These are phyloP conservation scores for Mythimna vitellina DNA, from an alignment of 2,888 invertebrate genomes.

Conservation along the genomic window DNA sequence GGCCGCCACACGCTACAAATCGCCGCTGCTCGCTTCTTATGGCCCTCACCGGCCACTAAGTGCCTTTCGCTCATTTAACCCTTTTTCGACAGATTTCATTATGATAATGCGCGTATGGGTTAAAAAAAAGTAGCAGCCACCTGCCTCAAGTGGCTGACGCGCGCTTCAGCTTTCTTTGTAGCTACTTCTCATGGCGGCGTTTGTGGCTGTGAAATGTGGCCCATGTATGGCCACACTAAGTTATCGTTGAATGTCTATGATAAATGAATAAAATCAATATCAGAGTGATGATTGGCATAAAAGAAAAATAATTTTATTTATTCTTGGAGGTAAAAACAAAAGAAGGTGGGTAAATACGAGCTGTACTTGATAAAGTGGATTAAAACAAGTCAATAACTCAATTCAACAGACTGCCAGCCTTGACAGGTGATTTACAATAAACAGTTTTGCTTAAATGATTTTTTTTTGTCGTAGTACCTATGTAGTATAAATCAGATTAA, in stretches of 20 bases:
- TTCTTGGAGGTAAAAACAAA: slow-evolving; percentile 21
- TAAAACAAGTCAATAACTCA: slow-evolving; percentile 40
- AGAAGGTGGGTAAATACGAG: background rate
- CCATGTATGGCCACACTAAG: too few species aligned
- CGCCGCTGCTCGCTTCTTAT: too few species aligned
- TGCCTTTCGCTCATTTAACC: too few species aligned
- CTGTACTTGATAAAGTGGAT: slow-evolving; percentile 15
- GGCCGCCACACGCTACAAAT: too few species aligned
- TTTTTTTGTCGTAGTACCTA: background rate
- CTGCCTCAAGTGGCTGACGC: too few species aligned
- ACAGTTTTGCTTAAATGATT: background rate
- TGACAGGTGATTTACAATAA: slow-evolving; percentile 6
- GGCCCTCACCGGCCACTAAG: too few species aligned
- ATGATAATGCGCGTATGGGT: too few species aligned
- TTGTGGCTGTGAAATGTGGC: too few species aligned
- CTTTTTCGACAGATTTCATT: too few species aligned
- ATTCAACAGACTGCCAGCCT: slow-evolving; percentile 13
- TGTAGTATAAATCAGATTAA: background rate
- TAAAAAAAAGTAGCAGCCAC: too few species aligned
- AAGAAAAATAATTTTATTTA: background rate
- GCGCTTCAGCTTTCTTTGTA: too few species aligned
- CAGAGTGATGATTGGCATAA: slow-evolving; percentile 18
- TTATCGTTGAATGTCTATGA: background rate
- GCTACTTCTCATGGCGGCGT: too few species aligned
- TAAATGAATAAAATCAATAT: background rate